phyloP scores from a whole-genome alignment of 2,797 vertebrate genomes.

The Clamator glandarius region DNA sequence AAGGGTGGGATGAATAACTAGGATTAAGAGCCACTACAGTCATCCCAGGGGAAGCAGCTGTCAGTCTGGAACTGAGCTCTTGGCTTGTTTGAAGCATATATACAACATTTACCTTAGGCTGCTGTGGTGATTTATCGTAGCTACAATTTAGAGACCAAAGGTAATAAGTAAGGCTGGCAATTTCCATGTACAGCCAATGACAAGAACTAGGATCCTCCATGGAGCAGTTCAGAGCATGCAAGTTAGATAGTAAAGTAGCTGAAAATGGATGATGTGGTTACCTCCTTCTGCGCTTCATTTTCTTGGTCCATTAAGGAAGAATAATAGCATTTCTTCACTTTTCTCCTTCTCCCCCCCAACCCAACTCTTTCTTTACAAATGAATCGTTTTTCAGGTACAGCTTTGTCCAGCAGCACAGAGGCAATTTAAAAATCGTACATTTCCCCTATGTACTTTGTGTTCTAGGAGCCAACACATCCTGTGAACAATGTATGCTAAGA shows the following conservation, averaged over 20 bases:
- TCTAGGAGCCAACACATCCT: not conserved
- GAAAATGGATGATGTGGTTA: slow-evolving; percentile 29
- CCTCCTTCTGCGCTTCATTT: slow-evolving; percentile 26
- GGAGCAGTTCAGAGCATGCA: slow-evolving; percentile 20
- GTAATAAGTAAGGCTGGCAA: slow-evolving; percentile 22
- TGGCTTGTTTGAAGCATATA: not conserved
- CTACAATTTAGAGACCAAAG: slow-evolving; percentile 32
- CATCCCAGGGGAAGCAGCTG: not conserved
- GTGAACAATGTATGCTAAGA: not conserved
- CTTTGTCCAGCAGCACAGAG: not conserved
- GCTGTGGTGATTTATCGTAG: slow-evolving; percentile 29
- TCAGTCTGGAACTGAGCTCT: slow-evolving; percentile 18
- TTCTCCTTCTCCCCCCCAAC: not conserved
- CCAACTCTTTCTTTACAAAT: not conserved
- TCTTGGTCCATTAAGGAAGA: not conserved
- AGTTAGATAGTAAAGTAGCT: slow-evolving; percentile 26
- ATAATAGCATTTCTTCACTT: not conserved
- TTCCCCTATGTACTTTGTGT: not conserved
- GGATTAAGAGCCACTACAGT: not conserved
- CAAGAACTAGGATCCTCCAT: slow-evolving; percentile 29
- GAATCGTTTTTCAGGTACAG: not conserved
- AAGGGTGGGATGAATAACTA: not conserved
- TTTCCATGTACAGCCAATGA: slow-evolving; percentile 4
- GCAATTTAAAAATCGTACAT: not conserved
- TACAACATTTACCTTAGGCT: slow-evolving; percentile 6